Percentiles rank a stretch among this genome's conserved stretches.
These are phyloP conservation scores for Eublepharis macularius DNA, from an alignment of 2,113 vertebrate species.

Conservation along the genomic window DNA sequence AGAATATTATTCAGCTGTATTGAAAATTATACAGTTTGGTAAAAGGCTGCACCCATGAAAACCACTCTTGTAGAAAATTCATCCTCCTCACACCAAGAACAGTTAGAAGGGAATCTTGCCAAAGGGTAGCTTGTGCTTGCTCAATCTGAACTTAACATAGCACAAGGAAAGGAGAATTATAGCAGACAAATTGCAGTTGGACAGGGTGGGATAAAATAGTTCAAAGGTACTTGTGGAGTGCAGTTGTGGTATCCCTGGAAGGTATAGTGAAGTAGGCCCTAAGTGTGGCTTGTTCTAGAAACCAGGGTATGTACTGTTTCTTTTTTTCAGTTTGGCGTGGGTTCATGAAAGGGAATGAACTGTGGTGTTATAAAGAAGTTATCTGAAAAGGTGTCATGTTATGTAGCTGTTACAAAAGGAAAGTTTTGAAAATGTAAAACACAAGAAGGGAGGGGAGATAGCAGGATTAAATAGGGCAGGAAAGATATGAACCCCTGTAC, in stretches of 20 bases:
- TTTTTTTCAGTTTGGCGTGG: background rate
- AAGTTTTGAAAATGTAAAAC: background rate
- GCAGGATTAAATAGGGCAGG: background rate
- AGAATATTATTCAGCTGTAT: background rate
- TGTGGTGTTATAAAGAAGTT: background rate
- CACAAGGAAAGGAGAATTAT: background rate
- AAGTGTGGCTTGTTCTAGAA: background rate
- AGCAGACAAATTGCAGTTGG: constrained; percentile 6
- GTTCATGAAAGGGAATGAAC: background rate
- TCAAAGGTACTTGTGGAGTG: constrained; percentile 12
- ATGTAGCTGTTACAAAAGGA: background rate
- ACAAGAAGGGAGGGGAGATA: background rate
- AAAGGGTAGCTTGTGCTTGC: too few relatives aligned
- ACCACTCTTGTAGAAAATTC: background rate
- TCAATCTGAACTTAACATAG: background rate
- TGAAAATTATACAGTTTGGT: background rate
- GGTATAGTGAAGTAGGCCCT: background rate
- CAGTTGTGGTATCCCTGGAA: background rate
- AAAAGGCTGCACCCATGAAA: background rate
- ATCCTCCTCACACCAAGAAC: background rate
- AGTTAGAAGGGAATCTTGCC: too few relatives aligned
- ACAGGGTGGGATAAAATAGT: constrained; percentile 16
- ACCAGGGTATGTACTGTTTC: background rate
- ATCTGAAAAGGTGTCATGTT: background rate
- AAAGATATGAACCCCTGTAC: background rate